Evolutionary conservation across 2,888 invertebrate genomes (phyloP).

Genomic region (Rhaphigaster nebulosa): DNA sequence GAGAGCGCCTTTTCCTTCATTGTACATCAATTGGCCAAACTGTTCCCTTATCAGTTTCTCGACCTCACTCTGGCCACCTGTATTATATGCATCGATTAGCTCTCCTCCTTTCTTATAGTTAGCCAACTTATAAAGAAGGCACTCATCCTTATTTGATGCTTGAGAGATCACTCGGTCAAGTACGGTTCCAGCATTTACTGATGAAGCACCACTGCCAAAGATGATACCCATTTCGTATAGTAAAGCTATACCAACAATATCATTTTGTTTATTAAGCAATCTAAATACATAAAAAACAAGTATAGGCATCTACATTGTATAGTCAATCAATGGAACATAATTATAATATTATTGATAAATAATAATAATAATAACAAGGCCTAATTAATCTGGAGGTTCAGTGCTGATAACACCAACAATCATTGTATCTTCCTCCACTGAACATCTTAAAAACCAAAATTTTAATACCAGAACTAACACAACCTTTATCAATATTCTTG

Average conservation of each 20-base stretch:
- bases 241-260: neutral
- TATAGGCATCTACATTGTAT: neutral
- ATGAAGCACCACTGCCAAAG: constrained; percentile 67
- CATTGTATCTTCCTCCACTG: neutral
- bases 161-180: constrained; percentile 92
- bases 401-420: neutral
- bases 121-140: constrained; percentile 87
- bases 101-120: constrained; percentile 94
- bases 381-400: neutral
- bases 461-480: neutral
- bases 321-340: neutral
- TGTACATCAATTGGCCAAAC: constrained; percentile 90
- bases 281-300: neutral
- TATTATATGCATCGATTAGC: constrained; percentile 87
- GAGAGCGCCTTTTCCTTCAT: constrained; percentile 84
- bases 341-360: too few species aligned
- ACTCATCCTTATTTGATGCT: constrained; percentile 87
- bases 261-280: neutral
- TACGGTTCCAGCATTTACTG: constrained; percentile 79
- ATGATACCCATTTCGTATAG: constrained; percentile 62
- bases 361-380: neutral
- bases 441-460: neutral
- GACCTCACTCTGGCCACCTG: constrained; percentile 85
- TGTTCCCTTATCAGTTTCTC: constrained; percentile 88
- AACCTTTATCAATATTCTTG: neutral